Conservation (phyloP, 2,888 invertebrate species). For the Eilema griseolum region DNA sequence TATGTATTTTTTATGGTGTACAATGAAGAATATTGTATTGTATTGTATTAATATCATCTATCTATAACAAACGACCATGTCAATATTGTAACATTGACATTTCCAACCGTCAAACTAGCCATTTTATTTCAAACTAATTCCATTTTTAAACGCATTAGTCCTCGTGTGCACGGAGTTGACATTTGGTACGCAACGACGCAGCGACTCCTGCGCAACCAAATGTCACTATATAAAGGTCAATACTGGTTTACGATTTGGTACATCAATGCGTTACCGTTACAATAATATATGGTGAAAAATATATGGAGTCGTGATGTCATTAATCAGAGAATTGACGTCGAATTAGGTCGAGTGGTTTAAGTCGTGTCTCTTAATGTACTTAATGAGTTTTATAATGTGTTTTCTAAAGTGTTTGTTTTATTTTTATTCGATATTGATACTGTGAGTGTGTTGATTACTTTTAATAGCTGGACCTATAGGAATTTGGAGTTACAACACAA, state of each 20-base stretch:
- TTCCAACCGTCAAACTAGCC: slow-evolving; percentile 10
- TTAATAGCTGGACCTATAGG: not conserved
- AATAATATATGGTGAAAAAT: slow-evolving; percentile 44
- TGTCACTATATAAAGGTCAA: slow-evolving; percentile 75
- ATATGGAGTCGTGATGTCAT: slow-evolving; percentile 49
- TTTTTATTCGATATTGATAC: not conserved
- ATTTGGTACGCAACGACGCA: slow-evolving; percentile 75
- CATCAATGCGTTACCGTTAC: slow-evolving; percentile 50
- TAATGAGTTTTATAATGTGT: slow-evolving; percentile 16
- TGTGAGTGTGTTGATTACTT: slow-evolving; percentile 8
- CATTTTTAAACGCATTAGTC: slow-evolving; percentile 47
- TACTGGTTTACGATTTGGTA: slow-evolving; percentile 45
- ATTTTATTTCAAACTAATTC: slow-evolving; percentile 33
- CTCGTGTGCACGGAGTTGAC: slow-evolving; percentile 72
- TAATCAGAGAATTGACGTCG: slow-evolving; percentile 45
- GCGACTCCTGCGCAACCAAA: slow-evolving; percentile 63
- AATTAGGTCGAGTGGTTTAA: slow-evolving; percentile 40
- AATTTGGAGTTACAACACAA: not conserved
- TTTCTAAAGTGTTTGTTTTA: slow-evolving; percentile 11
- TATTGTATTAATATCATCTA: no score
- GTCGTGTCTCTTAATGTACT: slow-evolving; percentile 22
- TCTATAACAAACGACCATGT: not conserved
- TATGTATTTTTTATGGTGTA: no score
- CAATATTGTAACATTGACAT: not conserved
- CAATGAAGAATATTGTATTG: no score